Base-by-base conservation (phyloP, 2,797 vertebrate genomes). In the Podargus strigoides region DNA sequence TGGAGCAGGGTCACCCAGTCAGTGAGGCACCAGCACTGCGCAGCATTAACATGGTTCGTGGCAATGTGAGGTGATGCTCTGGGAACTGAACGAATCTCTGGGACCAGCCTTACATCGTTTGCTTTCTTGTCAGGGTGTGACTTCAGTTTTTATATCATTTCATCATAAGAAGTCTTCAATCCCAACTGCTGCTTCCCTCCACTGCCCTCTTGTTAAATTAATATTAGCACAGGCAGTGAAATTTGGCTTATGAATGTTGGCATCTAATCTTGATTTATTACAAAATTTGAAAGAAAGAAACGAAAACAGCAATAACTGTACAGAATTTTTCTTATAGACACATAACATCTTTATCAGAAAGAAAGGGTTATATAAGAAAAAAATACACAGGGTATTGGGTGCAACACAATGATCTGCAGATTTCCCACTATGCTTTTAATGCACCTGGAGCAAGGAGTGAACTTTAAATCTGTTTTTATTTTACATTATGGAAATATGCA, bases 1-100 rank as follows among this genome's bases (percentile, higher is more conserved):
- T 17, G 34, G 60, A 50, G 21, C 30, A 19, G 28, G 21, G 60
- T 78, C 5, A 9, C 15, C 10, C 44, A 28, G 12, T 7, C 23
- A 76, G 44, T 70, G 49, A 58, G 24, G 16, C n/a, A 79, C 12
- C 56, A 68, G 62, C 26, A 3, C 12, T 18, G 26, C 41, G 52
- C 44, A 59, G 53, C 2, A 0, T 7, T 7, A 39, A 10, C 14
- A 8, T 1, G 1, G 28, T 8, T 76, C 56, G 9, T 7, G 12
- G 47, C 39, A 85, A 27, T n/a, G 44, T 4, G 7, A 70, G 50
- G 41, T 24, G n/a, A 22, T 36, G n/a, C 36, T 74, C 72, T 77
- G 52, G 24, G 19, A 85, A 70, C 9, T 3, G 18, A 73, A 23
- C 17, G 15, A 88, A 62, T 60, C 21, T 12, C 21, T 47, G 66